Conservation (phyloP, 2,113 vertebrate species). For the Engraulis encrasicolus region DNA sequence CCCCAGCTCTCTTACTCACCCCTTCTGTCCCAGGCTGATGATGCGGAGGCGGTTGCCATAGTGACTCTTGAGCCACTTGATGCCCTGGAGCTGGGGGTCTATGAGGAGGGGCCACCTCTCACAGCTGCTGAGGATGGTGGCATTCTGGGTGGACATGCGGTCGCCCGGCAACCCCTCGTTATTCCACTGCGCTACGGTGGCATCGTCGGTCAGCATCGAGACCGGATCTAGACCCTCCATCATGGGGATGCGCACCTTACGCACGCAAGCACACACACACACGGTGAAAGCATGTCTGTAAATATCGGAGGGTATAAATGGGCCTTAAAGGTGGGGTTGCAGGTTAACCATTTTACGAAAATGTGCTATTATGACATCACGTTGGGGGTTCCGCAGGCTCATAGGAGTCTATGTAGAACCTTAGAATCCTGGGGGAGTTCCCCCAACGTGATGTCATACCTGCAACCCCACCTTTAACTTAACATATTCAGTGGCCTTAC, state of each 20-base stretch:
- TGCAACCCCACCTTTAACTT: too few species aligned
- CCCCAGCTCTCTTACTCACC: conserved; percentile 57
- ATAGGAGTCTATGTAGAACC: too few species aligned
- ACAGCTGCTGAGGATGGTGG: conserved; percentile 72
- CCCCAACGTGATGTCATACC: too few species aligned
- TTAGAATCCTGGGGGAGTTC: too few species aligned
- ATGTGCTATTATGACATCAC: too few species aligned
- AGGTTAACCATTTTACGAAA: too few species aligned
- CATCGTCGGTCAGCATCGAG: conserved; percentile 71
- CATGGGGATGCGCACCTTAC: conserved; percentile 73
- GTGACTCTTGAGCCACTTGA: conserved; percentile 81
- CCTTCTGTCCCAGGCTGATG: conserved; percentile 74
- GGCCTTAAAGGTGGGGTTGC: too few species aligned
- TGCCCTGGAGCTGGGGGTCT: conserved; percentile 76
- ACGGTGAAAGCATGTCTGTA: too few species aligned
- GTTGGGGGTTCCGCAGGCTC: too few species aligned
- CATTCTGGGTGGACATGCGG: conserved; percentile 77
- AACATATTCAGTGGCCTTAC: too few species aligned
- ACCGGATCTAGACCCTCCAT: conserved; percentile 75
- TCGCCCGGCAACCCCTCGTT: conserved; percentile 77
- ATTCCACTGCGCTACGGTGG: conserved; percentile 78
- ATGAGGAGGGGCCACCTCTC: conserved; percentile 78
- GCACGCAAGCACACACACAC: not conserved
- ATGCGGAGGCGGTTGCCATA: conserved; percentile 71
- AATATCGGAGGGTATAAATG: conserved; percentile 2